A percentile compares a stretch with the other conserved stretches of the same genome.
phyloP scores from a whole-genome alignment of 37 sponge, comb jelly and placozoan genomes.

The Halisarca cf. caerulea region DNA sequence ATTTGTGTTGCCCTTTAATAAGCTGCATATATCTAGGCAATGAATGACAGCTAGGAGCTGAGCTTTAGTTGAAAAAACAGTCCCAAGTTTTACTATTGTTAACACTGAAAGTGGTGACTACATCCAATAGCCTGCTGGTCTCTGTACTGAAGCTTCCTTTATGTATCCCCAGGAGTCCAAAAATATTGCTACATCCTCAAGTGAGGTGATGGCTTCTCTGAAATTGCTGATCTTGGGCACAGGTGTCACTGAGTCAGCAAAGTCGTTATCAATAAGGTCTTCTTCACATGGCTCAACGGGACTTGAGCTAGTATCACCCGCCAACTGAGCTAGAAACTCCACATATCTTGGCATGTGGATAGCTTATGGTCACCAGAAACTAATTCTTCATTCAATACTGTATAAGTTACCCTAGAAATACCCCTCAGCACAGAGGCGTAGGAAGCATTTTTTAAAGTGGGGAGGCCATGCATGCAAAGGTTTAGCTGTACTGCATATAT shows the following conservation, averaged over 20 bases:
- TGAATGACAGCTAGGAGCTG: not conserved
- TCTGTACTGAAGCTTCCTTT: constrained; percentile 10
- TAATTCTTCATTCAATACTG: constrained; percentile 13
- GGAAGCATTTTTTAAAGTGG: too few species aligned
- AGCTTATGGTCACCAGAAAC: constrained; percentile 21
- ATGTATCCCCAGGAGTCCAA: constrained; percentile 12
- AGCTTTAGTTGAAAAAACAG: not conserved
- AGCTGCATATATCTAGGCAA: too few species aligned
- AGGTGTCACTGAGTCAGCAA: not conserved
- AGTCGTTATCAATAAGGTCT: not conserved
- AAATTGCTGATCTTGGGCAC: constrained; percentile 18
- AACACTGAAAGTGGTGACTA: constrained; percentile 7
- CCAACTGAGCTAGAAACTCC: constrained; percentile 16
- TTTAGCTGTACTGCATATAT: too few species aligned
- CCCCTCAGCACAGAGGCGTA: too few species aligned
- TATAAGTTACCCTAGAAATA: not conserved
- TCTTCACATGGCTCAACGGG: not conserved
- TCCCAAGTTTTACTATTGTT: not conserved
- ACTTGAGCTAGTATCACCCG: not conserved
- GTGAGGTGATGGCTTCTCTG: not conserved
- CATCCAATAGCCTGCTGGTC: not conserved
- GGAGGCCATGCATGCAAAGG: too few species aligned
- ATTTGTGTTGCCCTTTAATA: too few species aligned
- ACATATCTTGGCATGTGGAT: constrained; percentile 3
- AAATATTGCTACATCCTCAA: constrained; percentile 15